These are phyloP conservation scores for Rhopilema esculentum DNA, from an alignment of 30 jellyfish, hydroid and myxozoan species.

Conservation along the genomic window DNA sequence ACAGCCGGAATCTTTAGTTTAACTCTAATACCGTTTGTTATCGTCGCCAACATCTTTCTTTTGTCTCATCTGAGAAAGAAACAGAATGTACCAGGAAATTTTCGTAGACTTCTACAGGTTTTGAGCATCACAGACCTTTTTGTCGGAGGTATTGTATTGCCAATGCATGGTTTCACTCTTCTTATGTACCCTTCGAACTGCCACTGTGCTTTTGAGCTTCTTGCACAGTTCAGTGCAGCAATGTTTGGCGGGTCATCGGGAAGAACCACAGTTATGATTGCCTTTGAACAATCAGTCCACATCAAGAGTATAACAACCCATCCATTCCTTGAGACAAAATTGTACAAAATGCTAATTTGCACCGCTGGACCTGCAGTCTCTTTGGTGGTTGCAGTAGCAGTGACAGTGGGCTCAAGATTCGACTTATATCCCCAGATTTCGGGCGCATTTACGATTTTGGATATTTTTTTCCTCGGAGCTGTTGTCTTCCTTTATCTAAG, in stretches of 20 bases:
- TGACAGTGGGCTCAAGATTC: constrained; percentile 38
- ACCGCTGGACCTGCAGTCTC: constrained; percentile 36
- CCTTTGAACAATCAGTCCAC: constrained; percentile 62
- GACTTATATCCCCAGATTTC: constrained; percentile 14
- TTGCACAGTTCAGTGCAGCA: constrained; percentile 68
- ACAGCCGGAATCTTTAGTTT: constrained; percentile 44
- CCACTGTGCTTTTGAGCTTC: constrained; percentile 58
- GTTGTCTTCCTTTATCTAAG: constrained; percentile 47
- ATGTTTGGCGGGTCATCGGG: constrained; percentile 68
- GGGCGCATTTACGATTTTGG: constrained; percentile 50
- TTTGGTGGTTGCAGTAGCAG: constrained; percentile 31
- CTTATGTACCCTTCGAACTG: constrained; percentile 27
- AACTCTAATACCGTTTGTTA: constrained; percentile 51
- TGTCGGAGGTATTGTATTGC: constrained; percentile 70
- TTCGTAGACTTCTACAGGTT: constrained; percentile 35
- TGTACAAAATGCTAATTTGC: constrained; percentile 12
- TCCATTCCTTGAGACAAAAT: constrained; percentile 12
- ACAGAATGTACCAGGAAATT: constrained; percentile 26
- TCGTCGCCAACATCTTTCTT: constrained; percentile 21
- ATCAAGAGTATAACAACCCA: constrained; percentile 11
- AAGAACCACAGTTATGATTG: constrained; percentile 64
- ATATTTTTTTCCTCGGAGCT: constrained; percentile 42
- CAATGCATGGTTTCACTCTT: constrained; percentile 27
- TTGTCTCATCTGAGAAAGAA: constrained; percentile 21
- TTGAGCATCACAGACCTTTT: constrained; percentile 52